Conservation (phyloP, 2,113 vertebrate genomes). For the Prunella fulvescens region DNA sequence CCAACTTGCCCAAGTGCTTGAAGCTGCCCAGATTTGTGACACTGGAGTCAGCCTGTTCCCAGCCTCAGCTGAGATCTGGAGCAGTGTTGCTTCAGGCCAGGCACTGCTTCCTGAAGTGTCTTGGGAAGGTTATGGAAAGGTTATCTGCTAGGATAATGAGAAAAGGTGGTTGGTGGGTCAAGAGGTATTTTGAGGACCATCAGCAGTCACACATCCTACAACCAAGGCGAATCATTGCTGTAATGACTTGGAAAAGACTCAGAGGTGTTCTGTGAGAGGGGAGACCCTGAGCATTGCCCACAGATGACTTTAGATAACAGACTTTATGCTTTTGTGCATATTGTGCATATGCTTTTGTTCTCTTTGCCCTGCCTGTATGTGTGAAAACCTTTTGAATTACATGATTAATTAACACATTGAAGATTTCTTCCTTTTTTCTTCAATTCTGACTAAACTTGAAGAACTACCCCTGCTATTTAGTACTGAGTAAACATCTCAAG, state of each 20-base stretch:
- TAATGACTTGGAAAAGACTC: background rate
- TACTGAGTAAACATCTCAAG: background rate
- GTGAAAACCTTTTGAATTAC: background rate
- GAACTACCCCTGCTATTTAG: background rate
- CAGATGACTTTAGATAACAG: background rate
- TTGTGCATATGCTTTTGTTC: too few species aligned
- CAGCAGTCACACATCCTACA: background rate
- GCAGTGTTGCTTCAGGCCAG: background rate
- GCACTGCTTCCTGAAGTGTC: background rate
- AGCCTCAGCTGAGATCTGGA: background rate
- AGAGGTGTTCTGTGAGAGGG: background rate
- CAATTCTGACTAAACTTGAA: background rate
- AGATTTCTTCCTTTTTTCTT: background rate
- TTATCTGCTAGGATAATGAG: constrained; percentile 1
- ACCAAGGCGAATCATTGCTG: background rate
- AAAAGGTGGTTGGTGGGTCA: constrained; percentile 10
- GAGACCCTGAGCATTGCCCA: background rate
- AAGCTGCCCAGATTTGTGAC: background rate
- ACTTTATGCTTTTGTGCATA: background rate
- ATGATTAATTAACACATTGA: background rate
- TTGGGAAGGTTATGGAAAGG: background rate
- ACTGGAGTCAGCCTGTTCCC: background rate
- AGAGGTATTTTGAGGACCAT: background rate
- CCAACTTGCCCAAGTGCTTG: background rate
- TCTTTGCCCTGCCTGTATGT: background rate